Evolutionary conservation across 2,888 invertebrate species (phyloP), one percentile per base, ranked within the genome.

Genomic region (Chalcosyrphus nemorum): DNA sequence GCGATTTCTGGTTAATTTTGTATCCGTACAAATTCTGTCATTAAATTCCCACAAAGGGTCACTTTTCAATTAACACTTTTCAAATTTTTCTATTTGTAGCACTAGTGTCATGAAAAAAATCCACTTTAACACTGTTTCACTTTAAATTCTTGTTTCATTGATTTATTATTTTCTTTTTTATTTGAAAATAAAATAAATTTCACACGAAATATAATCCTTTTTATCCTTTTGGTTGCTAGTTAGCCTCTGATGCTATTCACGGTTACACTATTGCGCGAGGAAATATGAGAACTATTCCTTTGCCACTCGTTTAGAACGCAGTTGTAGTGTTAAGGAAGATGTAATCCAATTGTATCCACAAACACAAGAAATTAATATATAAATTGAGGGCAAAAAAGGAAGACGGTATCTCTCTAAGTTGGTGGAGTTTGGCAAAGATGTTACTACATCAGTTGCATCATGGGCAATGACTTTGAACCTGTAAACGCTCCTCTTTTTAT

Each of bases 391-490:
- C 66, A 80, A 56, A 80, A 74, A 75, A 86, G 57, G 59, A 72
- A 50, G 59, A 76, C 71, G 71, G 63, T 72, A 47, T 66, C 65
- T 65, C 72, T 56, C 54, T 32, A 56, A 56, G 32, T 63, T 70
- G 35, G 52, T 32, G 54, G 35, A 75, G 65, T 74, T 68, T 70
- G 45, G 70, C 75, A 76, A 87, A 88, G 90, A 89, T 91, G 90
- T 91, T 91, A 91, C 89, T 90, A 90, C 91, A 91, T 89, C 90
- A 90, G 90, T 92, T 91, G 91, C 92, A 91, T 92, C 90, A 91
- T 91, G 91, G 90, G 91, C 91, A 92, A 92, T 92, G 92, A 91
- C 92, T 91, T 90, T 91, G 90, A 90, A 90, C 90, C 89, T 88
- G 88, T 88, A 89, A 89, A 89, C 89, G 88, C 88, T 89, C 89